Evolutionary conservation across 2,797 vertebrate species (phyloP).

Genomic region (Eleutherodactylus coqui): DNA sequence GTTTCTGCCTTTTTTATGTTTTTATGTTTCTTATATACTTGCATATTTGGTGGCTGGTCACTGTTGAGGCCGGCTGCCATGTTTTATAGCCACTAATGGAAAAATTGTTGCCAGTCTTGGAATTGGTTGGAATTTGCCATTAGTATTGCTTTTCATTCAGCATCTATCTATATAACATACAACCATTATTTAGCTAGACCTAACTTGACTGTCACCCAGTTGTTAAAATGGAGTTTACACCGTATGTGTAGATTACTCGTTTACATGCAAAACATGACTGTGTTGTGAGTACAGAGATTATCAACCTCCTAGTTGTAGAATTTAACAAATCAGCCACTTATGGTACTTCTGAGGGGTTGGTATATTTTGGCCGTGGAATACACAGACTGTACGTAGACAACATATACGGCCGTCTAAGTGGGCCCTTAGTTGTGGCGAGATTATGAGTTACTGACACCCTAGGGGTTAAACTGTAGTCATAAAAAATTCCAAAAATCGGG

Average conservation of each 20-base stretch:
- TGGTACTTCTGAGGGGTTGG: too few species aligned
- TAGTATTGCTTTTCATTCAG: background rate
- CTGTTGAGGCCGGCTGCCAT: background rate
- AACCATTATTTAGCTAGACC: slow-evolving; percentile 2
- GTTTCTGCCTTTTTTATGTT: background rate
- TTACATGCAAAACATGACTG: background rate
- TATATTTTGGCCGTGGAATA: too few species aligned
- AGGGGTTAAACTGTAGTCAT: too few species aligned
- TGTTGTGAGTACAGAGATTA: background rate
- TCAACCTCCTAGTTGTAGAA: background rate
- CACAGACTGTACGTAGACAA: too few species aligned
- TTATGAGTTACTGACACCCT: too few species aligned
- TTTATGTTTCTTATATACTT: background rate
- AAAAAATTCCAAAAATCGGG: too few species aligned
- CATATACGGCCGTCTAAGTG: too few species aligned
- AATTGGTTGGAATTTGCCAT: background rate
- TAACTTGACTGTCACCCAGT: background rate
- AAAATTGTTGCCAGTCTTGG: background rate
- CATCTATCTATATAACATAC: background rate
- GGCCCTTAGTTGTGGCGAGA: too few species aligned
- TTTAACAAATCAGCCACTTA: too few species aligned
- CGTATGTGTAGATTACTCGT: background rate
- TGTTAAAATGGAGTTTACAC: background rate
- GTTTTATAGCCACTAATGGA: background rate
- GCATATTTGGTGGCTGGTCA: background rate